Percentiles rank a stretch among this genome's conserved stretches.
Conservation (phyloP, 2,113 vertebrate genomes). For the Nicator chloris region DNA sequence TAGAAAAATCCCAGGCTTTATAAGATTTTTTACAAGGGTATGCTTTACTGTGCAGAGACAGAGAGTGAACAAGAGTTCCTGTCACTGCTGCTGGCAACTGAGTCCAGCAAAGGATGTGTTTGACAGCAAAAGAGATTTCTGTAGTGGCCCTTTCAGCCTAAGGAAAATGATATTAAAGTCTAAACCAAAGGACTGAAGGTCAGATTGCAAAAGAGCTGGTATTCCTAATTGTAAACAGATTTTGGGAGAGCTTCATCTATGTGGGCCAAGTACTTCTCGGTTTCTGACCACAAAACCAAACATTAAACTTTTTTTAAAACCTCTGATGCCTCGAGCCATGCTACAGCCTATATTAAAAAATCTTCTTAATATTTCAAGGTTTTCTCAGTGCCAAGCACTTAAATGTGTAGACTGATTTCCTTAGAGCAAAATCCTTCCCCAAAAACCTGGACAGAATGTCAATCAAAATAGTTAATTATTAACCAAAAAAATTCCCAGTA, state of each 20-base stretch:
- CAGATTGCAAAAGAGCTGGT: background rate
- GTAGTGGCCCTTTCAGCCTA: background rate
- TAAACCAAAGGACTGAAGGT: background rate
- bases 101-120: background rate
- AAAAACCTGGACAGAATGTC: background rate
- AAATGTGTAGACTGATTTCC: background rate
- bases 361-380: constrained; percentile 20
- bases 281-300: constrained; percentile 19
- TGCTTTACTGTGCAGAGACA: background rate
- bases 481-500: background rate
- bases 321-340: background rate
- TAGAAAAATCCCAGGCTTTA: background rate
- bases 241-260: background rate
- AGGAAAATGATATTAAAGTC: background rate
- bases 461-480: constrained; percentile 52
- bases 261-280: background rate
- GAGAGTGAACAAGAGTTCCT: background rate
- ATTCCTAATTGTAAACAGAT: background rate
- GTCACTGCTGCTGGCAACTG: background rate
- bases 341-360: background rate
- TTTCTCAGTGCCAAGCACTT: constrained; percentile 29
- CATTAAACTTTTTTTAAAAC: background rate
- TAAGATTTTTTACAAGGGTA: background rate
- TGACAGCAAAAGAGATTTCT: background rate
- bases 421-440: constrained; percentile 16